Conservation (phyloP, 2,113 vertebrate genomes). For the Vombatus ursinus region DNA sequence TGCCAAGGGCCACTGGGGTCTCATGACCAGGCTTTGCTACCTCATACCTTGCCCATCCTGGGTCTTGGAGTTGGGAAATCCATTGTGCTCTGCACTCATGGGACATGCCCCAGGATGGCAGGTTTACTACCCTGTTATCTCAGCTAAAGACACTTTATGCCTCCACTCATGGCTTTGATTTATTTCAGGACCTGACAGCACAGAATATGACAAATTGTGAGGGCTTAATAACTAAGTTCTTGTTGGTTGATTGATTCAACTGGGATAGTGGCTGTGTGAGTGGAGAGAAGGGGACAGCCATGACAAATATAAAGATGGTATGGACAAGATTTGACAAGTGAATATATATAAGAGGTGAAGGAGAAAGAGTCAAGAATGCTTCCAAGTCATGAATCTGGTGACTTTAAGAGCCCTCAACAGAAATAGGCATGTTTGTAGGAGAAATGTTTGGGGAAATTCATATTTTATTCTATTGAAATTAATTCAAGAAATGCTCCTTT, state of each 20-base stretch:
- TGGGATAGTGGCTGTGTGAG: neutral
- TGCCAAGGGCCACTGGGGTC: too few species aligned
- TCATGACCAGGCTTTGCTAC: too few species aligned
- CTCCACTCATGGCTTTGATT: too few species aligned
- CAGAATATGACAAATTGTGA: too few species aligned
- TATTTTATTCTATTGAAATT: neutral
- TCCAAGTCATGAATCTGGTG: neutral
- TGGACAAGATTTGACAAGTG: neutral
- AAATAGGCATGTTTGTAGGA: neutral
- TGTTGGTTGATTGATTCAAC: neutral
- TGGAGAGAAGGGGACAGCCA: neutral
- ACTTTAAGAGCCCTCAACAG: neutral
- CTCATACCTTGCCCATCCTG: too few species aligned
- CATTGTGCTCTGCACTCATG: too few species aligned
- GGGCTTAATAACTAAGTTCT: neutral
- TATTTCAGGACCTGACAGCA: too few species aligned
- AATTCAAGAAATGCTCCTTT: neutral
- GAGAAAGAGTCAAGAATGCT: neutral
- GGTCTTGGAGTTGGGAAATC: too few species aligned
- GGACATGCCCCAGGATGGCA: too few species aligned
- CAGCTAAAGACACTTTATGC: too few species aligned
- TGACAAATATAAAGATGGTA: neutral
- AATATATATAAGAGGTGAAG: neutral
- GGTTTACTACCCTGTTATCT: too few species aligned
- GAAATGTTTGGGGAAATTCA: neutral